Base-by-base conservation (phyloP, 2,797 vertebrate species). In the Amazona ochrocephala region DNA sequence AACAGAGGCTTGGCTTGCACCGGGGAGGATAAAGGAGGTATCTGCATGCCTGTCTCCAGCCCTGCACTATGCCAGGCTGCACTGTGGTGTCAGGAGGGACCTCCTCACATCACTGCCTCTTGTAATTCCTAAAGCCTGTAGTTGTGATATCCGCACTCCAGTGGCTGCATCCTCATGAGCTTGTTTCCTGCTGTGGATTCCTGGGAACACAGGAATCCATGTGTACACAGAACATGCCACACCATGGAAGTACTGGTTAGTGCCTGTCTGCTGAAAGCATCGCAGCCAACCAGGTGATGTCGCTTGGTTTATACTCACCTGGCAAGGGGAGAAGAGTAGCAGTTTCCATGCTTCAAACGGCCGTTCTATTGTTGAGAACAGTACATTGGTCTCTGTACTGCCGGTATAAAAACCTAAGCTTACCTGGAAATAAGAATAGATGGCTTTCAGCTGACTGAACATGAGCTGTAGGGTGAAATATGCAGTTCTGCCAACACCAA, bases 71-170 rank as follows among this genome's bases (percentile, higher is more conserved):
- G 26, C 58, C 19, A 23, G 20, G 37, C 34, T 60, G 58, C 58
- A 37, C 58, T 30, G 50, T 51, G 4, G 19, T 0, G 5, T 4
- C 62, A 1, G 1, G 34, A 6, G 5, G 71, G 47, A 58, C 50
- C 27, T 60, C 23, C 34, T 10, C 1, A 3, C 23, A 37, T 16
- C 32, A 0, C n/a, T 50, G 78, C 41, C 45, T 4, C 62, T 48
- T 58, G 7, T 5, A 44, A 29, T n/a, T 32, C 61, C 0, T 13
- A 6, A 45, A 1, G 8, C 53, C 7, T 1, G 14, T 2, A 7
- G 54, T 2, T 53, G 54, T 7, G 11, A 9, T n/a, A 29, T 15
- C 34, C 56, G 56, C 45, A 0, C 68, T 64, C 39, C 68, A 10
- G 70, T 0, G 1, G 56, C 73, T 80, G 10, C 9, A 9, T 45